These are phyloP conservation scores for Plodia interpunctella DNA, from an alignment of 1,140 invertebrate species.

Conservation along the genomic window DNA sequence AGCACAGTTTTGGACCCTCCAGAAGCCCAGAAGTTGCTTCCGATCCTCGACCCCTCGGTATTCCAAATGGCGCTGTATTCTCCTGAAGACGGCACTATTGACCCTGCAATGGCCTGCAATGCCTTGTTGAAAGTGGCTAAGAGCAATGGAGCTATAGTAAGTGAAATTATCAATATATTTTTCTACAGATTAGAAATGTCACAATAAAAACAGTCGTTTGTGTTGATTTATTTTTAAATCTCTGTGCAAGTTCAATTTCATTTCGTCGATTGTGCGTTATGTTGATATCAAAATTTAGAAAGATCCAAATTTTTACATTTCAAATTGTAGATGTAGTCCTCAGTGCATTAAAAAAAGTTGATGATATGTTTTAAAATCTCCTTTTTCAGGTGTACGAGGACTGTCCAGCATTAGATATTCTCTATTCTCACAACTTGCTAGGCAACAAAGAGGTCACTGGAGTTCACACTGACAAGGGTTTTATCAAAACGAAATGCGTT, in stretches of 20 bases:
- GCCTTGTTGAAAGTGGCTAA: conserved; percentile 85
- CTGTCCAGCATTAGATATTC: conserved; percentile 83
- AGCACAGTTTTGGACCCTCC: conserved; percentile 83
- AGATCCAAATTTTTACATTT: too few species aligned
- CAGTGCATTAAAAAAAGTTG: neutral
- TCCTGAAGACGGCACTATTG: conserved; percentile 89
- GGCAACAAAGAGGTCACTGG: conserved; percentile 83
- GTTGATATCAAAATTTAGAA: too few species aligned
- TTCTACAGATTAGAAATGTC: neutral
- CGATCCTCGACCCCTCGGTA: conserved; percentile 84
- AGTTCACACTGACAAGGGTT: conserved; percentile 84
- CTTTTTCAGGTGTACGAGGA: conserved; percentile 84
- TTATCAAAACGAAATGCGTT: conserved; percentile 85
- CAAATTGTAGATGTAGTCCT: too few species aligned
- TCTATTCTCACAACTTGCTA: conserved; percentile 80
- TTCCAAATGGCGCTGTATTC: conserved; percentile 87
- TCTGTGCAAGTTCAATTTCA: too few species aligned
- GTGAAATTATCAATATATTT: conserved; percentile 11
- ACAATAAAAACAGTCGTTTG: too few species aligned
- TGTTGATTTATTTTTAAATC: too few species aligned
- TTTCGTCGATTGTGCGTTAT: too few species aligned
- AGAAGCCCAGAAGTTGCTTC: conserved; percentile 88
- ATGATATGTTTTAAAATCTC: neutral
- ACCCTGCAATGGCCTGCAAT: conserved; percentile 88
- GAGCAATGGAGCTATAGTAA: conserved; percentile 83